Evolutionary conservation across 2,888 invertebrate species (phyloP), one percentile per base, ranked within the genome.

Genomic region (Heliothis peltigera): DNA sequence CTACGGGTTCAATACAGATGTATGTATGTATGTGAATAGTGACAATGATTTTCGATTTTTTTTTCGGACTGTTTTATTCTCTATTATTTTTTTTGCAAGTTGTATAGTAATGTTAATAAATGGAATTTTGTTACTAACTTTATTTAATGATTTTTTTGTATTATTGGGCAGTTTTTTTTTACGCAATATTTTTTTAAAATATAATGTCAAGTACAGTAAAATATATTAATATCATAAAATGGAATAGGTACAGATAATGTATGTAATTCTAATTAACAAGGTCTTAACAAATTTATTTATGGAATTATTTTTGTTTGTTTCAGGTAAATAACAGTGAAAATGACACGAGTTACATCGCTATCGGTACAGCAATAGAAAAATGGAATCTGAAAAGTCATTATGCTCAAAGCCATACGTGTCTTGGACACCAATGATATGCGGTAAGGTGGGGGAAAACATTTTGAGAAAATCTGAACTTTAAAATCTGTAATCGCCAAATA

Each of bases 1-100:
- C 69, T 19, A n/a, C 18, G 18, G 52, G 4, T n/a, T 47, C 44
- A 39, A 46, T 58, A 51, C 19, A 58, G 49, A 47, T 48, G 70
- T 47, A 42, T 32, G 70, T 47, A 42, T 32, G 35, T 1, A 4
- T 7, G 21, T 35, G 15, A 25, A 18, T 19, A 8, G 8, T 12
- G 18, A 35, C 12, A 28, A 4, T 32, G n/a, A 1, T 0, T 0
- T 7, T 46, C 39, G 10, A 2, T 10, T 32, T 48, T 46, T 55
- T 58, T 49, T 59, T 48, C 1, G 1, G 15, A 10, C 0, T 19
- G 12, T 4, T 4, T 7, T n/a, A n/a, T n/a, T n/a, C n/a, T 15
- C 2, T 1, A 17, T 15, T 21, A 53, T 51, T 12, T 0, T 1
- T 51, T 12, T 15, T 17, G 39, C 4, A 39, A 39, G 39, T 39